These are phyloP conservation scores for Cheirogaleus major DNA, from an alignment of 2,797 vertebrate species.

Conservation along the genomic window DNA sequence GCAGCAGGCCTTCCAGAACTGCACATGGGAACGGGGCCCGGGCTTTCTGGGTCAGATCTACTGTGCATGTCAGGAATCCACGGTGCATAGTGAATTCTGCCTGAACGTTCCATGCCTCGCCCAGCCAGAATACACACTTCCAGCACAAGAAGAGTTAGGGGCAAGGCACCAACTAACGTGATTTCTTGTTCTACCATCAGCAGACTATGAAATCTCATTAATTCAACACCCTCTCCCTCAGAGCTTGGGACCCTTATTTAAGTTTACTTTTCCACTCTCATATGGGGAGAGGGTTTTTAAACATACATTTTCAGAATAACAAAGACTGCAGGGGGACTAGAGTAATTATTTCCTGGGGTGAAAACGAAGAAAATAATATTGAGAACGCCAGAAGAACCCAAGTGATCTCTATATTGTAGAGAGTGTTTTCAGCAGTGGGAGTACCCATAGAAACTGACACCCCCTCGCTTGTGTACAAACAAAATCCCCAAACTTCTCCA, in stretches of 20 bases:
- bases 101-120: conserved; percentile 64
- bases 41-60: conserved; percentile 77
- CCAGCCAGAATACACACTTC: background rate
- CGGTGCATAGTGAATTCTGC: conserved; percentile 64
- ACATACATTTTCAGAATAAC: background rate
- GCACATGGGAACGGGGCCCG: conserved; percentile 71
- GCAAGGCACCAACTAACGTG: background rate
- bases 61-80: conserved; percentile 65
- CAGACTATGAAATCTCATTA: background rate
- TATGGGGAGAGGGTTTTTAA: background rate
- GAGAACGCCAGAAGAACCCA: background rate
- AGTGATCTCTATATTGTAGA: background rate
- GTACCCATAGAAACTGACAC: background rate
- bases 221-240: background rate
- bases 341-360: background rate
- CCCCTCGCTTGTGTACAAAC: background rate
- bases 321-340: background rate
- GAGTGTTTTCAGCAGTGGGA: background rate
- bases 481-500: too few relatives aligned
- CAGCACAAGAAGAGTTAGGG: background rate
- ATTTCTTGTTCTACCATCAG: background rate
- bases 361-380: background rate
- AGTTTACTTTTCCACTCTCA: background rate
- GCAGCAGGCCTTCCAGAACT: conserved; percentile 70
- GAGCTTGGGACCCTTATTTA: background rate